Conservation (phyloP, 2,888 invertebrate species). For the Yponomeuta plumbellus region DNA sequence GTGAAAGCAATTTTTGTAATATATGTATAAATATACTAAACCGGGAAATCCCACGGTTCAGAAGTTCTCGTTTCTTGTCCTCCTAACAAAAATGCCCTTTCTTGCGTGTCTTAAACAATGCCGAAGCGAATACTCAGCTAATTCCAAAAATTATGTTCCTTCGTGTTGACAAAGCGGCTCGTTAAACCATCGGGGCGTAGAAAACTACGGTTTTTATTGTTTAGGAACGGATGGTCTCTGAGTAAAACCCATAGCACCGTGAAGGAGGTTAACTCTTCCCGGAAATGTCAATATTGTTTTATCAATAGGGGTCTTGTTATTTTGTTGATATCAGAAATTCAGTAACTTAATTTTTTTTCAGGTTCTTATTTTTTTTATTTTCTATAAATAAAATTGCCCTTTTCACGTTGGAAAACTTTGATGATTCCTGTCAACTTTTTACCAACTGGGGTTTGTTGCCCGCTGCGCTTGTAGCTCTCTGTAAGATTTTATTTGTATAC, state of each 20-base stretch:
- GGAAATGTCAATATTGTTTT: background rate
- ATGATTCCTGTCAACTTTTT: too few relatives aligned
- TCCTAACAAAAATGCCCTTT: background rate
- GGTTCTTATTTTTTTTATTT: too few relatives aligned
- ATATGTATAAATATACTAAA: background rate
- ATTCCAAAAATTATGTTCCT: slow-evolving; percentile 7
- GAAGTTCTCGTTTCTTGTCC: background rate
- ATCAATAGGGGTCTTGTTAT: too few relatives aligned
- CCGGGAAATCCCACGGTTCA: background rate
- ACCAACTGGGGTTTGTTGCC: too few relatives aligned
- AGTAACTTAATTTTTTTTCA: too few relatives aligned
- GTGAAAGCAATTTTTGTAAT: too few relatives aligned
- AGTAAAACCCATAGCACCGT: background rate
- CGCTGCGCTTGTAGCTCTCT: too few relatives aligned
- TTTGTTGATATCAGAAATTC: too few relatives aligned
- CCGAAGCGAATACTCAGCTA: background rate
- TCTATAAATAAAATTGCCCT: too few relatives aligned
- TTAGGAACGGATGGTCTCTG: background rate
- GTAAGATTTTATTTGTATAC: too few relatives aligned
- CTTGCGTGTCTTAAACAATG: background rate
- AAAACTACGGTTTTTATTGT: background rate
- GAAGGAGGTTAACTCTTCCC: too few relatives aligned
- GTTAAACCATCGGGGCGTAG: slow-evolving; percentile 1
- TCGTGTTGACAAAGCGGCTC: slow-evolving; percentile 8
- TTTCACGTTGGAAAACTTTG: too few relatives aligned